phyloP scores from a whole-genome alignment of 2,888 invertebrate species.

The Drosophila birchii region DNA sequence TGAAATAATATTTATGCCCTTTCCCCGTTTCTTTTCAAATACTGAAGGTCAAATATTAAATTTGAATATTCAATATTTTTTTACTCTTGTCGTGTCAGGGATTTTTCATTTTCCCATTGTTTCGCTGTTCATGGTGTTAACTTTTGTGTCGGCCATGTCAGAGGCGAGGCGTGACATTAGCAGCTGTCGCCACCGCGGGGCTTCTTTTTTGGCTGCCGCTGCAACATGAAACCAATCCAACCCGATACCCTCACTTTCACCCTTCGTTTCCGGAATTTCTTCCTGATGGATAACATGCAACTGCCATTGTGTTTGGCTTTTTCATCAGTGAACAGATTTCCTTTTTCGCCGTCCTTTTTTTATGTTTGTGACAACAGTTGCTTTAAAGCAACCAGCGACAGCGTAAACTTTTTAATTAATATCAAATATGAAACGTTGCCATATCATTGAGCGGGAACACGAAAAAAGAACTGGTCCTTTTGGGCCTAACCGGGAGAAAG shows the following conservation, averaged over 20 bases:
- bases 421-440: constrained; percentile 76
- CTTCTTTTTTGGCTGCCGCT: constrained; percentile 46
- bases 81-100: constrained; percentile 1
- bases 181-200: constrained; percentile 66
- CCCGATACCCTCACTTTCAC: constrained; percentile 13
- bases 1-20: not conserved
- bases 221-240: constrained; percentile 46
- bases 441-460: constrained; percentile 40
- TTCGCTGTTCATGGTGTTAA: constrained; percentile 16
- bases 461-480: constrained; percentile 28
- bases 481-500: constrained; percentile 50
- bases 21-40: not conserved
- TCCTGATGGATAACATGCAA: constrained; percentile 63
- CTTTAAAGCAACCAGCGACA: constrained; percentile 66
- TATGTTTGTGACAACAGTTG: constrained; percentile 59
- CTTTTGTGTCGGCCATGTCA: constrained; percentile 51
- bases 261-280: constrained; percentile 23
- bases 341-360: constrained; percentile 28
- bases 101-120: constrained; percentile 27
- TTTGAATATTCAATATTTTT: constrained; percentile 18
- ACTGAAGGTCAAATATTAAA: constrained; percentile 43
- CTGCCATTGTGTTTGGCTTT: constrained; percentile 56
- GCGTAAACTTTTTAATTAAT: constrained; percentile 77
- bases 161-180: constrained; percentile 66
- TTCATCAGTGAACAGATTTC: constrained; percentile 42